phyloP scores from a whole-genome alignment of 2,113 vertebrate genomes.

The Trichechus manatus region DNA sequence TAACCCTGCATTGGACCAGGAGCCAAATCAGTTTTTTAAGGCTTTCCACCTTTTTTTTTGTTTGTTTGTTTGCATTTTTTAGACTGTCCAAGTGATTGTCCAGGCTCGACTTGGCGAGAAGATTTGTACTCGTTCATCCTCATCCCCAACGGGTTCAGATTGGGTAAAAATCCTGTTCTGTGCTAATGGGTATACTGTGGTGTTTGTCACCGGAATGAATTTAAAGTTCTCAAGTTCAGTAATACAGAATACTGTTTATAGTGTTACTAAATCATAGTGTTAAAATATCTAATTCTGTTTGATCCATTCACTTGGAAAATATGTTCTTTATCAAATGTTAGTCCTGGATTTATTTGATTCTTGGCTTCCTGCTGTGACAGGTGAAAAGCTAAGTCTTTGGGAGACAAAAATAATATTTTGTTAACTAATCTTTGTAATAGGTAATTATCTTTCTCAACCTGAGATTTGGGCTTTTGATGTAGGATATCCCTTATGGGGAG shows the following conservation, averaged over 20 bases:
- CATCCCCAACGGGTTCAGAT: conserved; percentile 98
- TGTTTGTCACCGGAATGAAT: conserved; percentile 17
- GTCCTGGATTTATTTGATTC: conserved; percentile 16
- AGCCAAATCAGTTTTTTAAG: neutral
- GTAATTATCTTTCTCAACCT: neutral
- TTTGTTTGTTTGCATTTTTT: conserved; percentile 76
- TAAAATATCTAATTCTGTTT: conserved; percentile 24
- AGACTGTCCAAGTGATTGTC: conserved; percentile 99
- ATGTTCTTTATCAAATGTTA: conserved; percentile 1
- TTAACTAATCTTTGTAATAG: neutral
- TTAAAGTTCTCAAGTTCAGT: neutral
- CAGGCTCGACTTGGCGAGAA: conserved; percentile 98
- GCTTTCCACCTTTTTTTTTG: neutral
- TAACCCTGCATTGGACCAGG: neutral
- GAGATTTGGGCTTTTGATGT: neutral
- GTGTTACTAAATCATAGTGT: conserved; percentile 20
- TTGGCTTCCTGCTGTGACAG: conserved; percentile 28
- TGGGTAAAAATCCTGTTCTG: conserved; percentile 91
- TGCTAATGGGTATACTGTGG: neutral
- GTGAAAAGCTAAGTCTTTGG: conserved; percentile 42
- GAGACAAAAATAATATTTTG: neutral
- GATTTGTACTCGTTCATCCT: conserved; percentile 96
- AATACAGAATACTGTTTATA: conserved; percentile 1
- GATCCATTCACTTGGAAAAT: conserved; percentile 19
- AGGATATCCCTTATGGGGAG: neutral